Conservation (phyloP, 1,140 invertebrate species). For the Popillia japonica region DNA sequence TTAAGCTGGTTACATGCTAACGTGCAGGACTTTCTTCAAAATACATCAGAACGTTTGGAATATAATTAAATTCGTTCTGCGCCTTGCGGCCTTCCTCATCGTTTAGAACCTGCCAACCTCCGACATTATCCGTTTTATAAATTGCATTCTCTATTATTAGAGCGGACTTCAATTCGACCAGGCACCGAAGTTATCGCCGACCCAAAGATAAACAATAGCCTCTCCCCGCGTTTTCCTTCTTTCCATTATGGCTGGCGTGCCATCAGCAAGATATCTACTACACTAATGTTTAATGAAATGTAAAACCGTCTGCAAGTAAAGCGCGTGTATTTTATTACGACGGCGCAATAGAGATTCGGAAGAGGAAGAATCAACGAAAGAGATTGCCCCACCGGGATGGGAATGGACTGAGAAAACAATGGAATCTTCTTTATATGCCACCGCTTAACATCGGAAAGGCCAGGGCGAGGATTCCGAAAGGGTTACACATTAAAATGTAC, state of each 20-base stretch:
- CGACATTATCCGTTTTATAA: background rate
- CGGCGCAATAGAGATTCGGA: slow-evolving; percentile 41
- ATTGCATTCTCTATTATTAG: slow-evolving; percentile 6
- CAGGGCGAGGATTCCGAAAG: background rate
- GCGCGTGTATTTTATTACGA: slow-evolving; percentile 47
- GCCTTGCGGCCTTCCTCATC: too few relatives aligned
- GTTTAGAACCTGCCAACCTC: too few relatives aligned
- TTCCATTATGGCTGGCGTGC: slow-evolving; percentile 6
- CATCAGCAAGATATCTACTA: slow-evolving; percentile 23
- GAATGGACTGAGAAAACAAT: slow-evolving; percentile 43
- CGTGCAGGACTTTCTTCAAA: too few relatives aligned
- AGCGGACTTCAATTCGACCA: background rate
- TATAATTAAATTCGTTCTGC: too few relatives aligned
- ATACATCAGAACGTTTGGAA: too few relatives aligned
- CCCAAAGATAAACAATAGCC: slow-evolving; percentile 24
- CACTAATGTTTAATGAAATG: slow-evolving; percentile 47
- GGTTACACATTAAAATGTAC: slow-evolving; percentile 20
- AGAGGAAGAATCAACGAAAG: slow-evolving; percentile 42
- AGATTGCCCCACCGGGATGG: slow-evolving; percentile 45
- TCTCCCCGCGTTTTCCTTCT: background rate
- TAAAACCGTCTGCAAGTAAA: slow-evolving; percentile 46
- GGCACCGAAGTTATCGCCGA: background rate
- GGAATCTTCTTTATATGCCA: slow-evolving; percentile 42
- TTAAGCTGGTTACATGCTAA: too few relatives aligned
- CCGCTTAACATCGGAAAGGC: background rate